Percentiles rank a stretch among this genome's conserved stretches.
phyloP scores from a whole-genome alignment of 2,113 vertebrate genomes.

The Cynocephalus volans region DNA sequence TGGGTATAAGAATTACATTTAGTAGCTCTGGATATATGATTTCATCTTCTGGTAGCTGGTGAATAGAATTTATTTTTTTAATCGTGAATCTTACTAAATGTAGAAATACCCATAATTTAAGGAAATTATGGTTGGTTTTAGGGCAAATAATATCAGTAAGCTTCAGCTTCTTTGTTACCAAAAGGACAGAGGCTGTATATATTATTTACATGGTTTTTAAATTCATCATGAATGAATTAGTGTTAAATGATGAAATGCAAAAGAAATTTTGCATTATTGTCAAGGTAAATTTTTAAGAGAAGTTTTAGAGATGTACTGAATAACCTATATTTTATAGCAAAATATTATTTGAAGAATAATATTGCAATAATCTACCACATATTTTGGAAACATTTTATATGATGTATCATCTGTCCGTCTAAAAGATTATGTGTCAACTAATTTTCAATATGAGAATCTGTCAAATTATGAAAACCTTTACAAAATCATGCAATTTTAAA shows the following conservation, averaged over 20 bases:
- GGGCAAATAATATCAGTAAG: not conserved
- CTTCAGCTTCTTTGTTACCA: not conserved
- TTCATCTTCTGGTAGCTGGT: not conserved
- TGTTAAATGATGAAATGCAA: constrained; percentile 69
- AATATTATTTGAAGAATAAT: constrained; percentile 57
- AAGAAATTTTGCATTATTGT: constrained; percentile 78
- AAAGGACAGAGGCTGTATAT: not conserved
- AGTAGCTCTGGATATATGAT: not conserved
- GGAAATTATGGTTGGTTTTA: not conserved
- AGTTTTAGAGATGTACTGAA: constrained; percentile 64
- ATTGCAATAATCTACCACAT: not conserved
- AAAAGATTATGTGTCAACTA: not conserved
- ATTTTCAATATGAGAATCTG: not conserved
- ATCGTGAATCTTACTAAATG: not conserved
- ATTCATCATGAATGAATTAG: constrained; percentile 68
- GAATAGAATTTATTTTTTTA: not conserved
- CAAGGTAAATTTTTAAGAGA: constrained; percentile 53
- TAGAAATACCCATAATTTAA: not conserved
- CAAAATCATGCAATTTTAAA: not conserved
- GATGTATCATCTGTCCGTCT: not conserved
- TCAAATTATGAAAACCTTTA: not conserved
- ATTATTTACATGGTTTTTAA: not conserved
- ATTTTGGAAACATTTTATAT: not conserved
- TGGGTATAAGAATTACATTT: not conserved
- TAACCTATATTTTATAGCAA: constrained; percentile 44